Conservation (phyloP, 2,113 vertebrate genomes). For the Delphinapterus leucas region DNA sequence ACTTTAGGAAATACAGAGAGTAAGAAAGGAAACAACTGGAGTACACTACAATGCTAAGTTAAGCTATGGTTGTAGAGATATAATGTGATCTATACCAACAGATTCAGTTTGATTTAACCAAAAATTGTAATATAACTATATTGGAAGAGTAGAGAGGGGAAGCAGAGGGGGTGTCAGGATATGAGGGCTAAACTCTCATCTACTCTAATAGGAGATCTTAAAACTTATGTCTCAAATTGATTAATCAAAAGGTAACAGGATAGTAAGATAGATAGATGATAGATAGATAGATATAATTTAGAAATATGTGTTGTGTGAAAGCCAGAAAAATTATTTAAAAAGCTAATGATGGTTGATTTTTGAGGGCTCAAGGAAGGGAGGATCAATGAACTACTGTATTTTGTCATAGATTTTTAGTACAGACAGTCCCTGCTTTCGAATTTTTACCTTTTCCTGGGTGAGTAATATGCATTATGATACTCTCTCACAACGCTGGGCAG, state of each 20-base stretch:
- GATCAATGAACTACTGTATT: rapidly evolving
- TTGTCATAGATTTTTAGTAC: neutral
- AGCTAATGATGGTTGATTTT: neutral
- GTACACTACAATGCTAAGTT: rapidly evolving
- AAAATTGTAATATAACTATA: rapidly evolving
- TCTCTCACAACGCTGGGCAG: rapidly evolving
- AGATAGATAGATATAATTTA: too few relatives aligned
- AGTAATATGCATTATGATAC: rapidly evolving
- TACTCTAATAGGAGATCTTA: rapidly evolving
- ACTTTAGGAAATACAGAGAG: neutral
- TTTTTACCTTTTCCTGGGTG: neutral
- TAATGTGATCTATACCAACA: rapidly evolving
- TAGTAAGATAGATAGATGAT: neutral
- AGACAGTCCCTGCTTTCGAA: neutral
- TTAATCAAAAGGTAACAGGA: neutral
- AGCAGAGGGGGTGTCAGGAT: neutral
- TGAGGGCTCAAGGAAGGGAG: too few relatives aligned
- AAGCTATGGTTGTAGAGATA: rapidly evolving
- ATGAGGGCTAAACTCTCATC: rapidly evolving
- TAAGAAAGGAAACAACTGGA: rapidly evolving
- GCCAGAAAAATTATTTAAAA: neutral
- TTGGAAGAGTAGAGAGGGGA: neutral
- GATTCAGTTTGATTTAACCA: rapidly evolving
- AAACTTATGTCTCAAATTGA: neutral
- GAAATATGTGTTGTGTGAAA: neutral